A percentile compares a stretch with the other conserved stretches of the same genome.
These are phyloP conservation scores for Ormyrus pomaceus DNA, from an alignment of 2,888 invertebrate species.

Conservation along the genomic window DNA sequence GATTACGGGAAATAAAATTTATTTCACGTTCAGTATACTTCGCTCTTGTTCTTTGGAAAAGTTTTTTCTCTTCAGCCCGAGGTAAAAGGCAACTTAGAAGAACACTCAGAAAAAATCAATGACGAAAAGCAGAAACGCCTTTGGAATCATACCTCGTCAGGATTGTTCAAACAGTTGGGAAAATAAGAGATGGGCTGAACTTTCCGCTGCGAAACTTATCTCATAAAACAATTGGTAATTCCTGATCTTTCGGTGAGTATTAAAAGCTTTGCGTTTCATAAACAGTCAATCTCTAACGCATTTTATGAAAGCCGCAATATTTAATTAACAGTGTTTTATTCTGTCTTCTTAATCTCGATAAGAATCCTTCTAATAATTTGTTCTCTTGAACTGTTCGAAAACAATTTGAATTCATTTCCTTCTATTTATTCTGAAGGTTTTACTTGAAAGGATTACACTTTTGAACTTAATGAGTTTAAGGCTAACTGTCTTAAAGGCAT, in stretches of 20 bases:
- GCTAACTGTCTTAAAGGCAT: no score
- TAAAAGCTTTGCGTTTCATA: slow-evolving; percentile 23
- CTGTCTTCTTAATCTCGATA: no score
- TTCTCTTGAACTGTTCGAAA: no score
- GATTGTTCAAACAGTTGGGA: slow-evolving; percentile 18
- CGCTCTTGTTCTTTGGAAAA: not conserved
- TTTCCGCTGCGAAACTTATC: slow-evolving; percentile 31
- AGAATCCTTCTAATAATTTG: no score
- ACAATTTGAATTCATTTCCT: no score
- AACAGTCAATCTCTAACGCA: slow-evolving; percentile 26
- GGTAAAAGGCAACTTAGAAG: not conserved
- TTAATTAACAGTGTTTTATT: not conserved
- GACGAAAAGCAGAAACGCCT: slow-evolving; percentile 18
- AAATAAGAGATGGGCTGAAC: slow-evolving; percentile 12
- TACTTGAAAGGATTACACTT: no score
- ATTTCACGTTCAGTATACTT: slow-evolving; percentile 3
- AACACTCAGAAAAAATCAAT: not conserved
- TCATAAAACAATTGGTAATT: slow-evolving; percentile 42
- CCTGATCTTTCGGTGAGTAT: slow-evolving; percentile 29
- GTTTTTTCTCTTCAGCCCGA: not conserved
- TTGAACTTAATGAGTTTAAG: no score
- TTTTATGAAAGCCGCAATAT: not conserved
- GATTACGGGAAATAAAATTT: not conserved
- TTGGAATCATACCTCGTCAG: slow-evolving; percentile 29
- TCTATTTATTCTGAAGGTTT: no score